Percentiles rank a stretch among this genome's conserved stretches.
These are phyloP conservation scores for Strigops habroptila DNA, from an alignment of 2,113 vertebrate genomes.

Conservation along the genomic window DNA sequence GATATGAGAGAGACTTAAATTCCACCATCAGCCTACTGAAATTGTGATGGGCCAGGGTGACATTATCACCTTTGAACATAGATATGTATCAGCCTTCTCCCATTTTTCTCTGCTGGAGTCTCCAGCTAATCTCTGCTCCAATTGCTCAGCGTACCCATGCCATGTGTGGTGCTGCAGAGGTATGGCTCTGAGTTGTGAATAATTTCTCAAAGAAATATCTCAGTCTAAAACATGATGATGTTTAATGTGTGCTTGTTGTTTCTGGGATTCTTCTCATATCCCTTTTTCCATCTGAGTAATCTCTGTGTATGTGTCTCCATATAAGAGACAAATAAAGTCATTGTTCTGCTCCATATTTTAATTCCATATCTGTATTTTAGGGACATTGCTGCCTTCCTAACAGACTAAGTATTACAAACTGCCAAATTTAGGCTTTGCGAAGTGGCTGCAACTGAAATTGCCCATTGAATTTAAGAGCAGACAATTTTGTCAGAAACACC, in stretches of 20 bases:
- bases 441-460: conserved; percentile 44
- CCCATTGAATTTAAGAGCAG: conserved; percentile 38
- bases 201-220: conserved; percentile 60
- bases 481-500: conserved; percentile 30
- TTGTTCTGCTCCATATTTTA: conserved; percentile 54
- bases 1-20: conserved; percentile 67
- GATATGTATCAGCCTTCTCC: conserved; percentile 40
- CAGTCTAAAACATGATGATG: conserved; percentile 43
- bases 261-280: conserved; percentile 48
- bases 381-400: conserved; percentile 41
- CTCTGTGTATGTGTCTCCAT: conserved; percentile 52
- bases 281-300: conserved; percentile 54
- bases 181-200: conserved; percentile 1
- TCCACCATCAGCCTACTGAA: conserved; percentile 52
- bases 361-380: conserved; percentile 53
- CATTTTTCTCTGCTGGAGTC: conserved; percentile 38
- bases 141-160: conserved; percentile 21
- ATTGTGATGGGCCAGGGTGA: conserved; percentile 34
- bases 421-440: conserved; percentile 51
- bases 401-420: conserved; percentile 52
- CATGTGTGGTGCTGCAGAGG: conserved; percentile 1
- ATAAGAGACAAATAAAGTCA: conserved; percentile 51
- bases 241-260: conserved; percentile 46
- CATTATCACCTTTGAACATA: conserved; percentile 58
- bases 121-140: conserved; percentile 15